Evolutionary conservation across 2,797 vertebrate genomes (phyloP).

Genomic region (Phrynocephalus vlangalii): DNA sequence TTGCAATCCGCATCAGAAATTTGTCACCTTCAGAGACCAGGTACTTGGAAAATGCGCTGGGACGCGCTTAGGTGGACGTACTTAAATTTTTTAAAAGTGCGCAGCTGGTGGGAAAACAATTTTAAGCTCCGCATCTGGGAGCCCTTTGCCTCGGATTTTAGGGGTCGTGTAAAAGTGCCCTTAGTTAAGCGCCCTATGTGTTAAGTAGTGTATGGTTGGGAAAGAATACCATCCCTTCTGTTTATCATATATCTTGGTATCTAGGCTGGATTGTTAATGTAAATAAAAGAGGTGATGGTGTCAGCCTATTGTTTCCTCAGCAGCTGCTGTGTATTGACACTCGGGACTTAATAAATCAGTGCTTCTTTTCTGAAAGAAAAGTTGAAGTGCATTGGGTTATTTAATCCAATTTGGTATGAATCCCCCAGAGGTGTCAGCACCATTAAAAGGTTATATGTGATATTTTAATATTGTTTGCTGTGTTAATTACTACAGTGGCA

Average conservation of each 20-base stretch:
- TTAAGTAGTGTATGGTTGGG: no score
- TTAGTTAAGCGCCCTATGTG: no score
- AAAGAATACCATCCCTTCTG: background rate
- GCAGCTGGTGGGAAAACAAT: no score
- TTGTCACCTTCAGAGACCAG: no score
- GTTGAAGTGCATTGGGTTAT: conserved; percentile 19
- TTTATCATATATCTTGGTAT: background rate
- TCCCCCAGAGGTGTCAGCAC: conserved; percentile 32
- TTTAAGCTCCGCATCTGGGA: no score
- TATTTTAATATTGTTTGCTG: conserved; percentile 32
- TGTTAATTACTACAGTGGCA: conserved; percentile 50
- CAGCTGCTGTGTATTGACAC: conserved; percentile 7
- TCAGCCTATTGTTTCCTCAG: conserved; percentile 10
- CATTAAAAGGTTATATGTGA: conserved; percentile 25
- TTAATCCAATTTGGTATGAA: conserved; percentile 50
- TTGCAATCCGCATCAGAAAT: no score
- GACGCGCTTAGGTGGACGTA: no score
- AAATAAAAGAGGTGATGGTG: background rate
- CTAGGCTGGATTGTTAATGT: background rate
- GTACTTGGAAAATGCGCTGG: no score
- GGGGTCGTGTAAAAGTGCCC: no score
- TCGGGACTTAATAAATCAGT: conserved; percentile 16
- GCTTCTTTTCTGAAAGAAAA: conserved; percentile 35
- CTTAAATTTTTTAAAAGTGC: no score
- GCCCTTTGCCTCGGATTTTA: no score